Conservation (phyloP, 1,140 invertebrate genomes). For the Pomacea maculata region DNA sequence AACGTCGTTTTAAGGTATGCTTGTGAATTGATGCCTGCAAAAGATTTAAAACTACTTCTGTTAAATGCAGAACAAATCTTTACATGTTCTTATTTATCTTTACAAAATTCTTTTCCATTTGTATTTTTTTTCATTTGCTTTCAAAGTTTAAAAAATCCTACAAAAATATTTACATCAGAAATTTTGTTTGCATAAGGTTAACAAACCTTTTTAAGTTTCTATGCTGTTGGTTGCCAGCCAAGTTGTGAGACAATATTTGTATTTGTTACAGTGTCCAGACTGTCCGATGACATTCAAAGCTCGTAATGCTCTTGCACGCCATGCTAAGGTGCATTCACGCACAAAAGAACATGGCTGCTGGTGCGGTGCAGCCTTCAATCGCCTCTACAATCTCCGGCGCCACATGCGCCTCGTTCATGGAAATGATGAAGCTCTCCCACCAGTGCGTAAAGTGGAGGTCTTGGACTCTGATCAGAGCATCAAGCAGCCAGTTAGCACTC, state of each 20-base stretch:
- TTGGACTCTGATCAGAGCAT: conserved; percentile 9
- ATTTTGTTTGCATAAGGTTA: too few species aligned
- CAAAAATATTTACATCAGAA: too few species aligned
- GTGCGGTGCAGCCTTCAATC: conserved; percentile 56
- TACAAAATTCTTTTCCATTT: too few species aligned
- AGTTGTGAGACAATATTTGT: too few species aligned
- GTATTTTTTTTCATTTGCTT: too few species aligned
- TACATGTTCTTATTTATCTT: too few species aligned
- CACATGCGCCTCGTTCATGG: conserved; percentile 60
- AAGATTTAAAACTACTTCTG: too few species aligned
- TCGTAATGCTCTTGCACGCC: conserved; percentile 53
- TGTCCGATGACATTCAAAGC: conserved; percentile 62
- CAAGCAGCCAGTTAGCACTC: conserved; percentile 11
- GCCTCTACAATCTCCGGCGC: conserved; percentile 61
- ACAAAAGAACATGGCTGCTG: conserved; percentile 55
- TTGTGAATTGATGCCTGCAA: too few species aligned
- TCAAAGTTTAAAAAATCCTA: too few species aligned
- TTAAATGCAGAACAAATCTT: too few species aligned
- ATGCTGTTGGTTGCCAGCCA: too few species aligned
- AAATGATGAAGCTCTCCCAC: conserved; percentile 41
- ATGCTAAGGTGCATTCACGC: conserved; percentile 50
- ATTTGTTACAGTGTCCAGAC: conserved; percentile 46
- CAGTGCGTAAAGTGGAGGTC: conserved; percentile 40
- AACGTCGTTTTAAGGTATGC: conserved; percentile 28
- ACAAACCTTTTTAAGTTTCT: too few species aligned